Base-by-base conservation (phyloP, 2,888 invertebrate genomes). In the Sphaerophoria rueppellii region DNA sequence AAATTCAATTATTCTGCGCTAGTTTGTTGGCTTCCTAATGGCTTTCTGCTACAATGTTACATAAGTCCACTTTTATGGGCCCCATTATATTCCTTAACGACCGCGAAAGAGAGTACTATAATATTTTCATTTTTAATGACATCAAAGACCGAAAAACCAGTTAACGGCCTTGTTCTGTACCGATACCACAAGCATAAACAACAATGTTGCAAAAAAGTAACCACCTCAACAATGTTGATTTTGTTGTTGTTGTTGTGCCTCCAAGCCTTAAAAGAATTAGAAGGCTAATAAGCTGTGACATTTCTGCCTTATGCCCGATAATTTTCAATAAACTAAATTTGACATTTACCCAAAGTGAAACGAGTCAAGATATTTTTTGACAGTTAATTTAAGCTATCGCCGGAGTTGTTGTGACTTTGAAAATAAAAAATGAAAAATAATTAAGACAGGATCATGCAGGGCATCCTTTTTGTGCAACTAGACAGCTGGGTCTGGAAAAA, bases 381-480 rank as follows among this genome's bases (percentile, higher is more conserved):
- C 67, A 67, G 32, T n/a, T 54, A 40, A 9, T 54, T 54, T 70
- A 57, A 34, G 46, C 57, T 34, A 46, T 70, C 14, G 6, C 9
- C 14, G 4, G 11, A 40, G 24, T 24, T 34, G 52, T 58, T 58
- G 70, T 40, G 57, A 65, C 57, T 57, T 37, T 6, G 4, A 32
- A 61, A n/a, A 40, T 4, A 43, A n/a, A 16, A 48, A 34, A 35
- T 14, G 55, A 67, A 73, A 85, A 76, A 76, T 67, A 81, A 81
- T 85, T 81, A 77, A 77, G 73, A 76, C 75, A 75, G 76, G 80
- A 73, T 74, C 70, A 69, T 70, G 76, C 69, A 43, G 50, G 58
- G 70, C 57, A 54, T 63, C 57, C 63, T 16, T 76, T 43, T 55
- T 34, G 16, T 48, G 69, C 60, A 67, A 55, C 58, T 71, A 55